Evolutionary conservation across 2,888 invertebrate species (phyloP), one percentile per base, ranked within the genome.

Genomic region (Ichneumoninae sp.): DNA sequence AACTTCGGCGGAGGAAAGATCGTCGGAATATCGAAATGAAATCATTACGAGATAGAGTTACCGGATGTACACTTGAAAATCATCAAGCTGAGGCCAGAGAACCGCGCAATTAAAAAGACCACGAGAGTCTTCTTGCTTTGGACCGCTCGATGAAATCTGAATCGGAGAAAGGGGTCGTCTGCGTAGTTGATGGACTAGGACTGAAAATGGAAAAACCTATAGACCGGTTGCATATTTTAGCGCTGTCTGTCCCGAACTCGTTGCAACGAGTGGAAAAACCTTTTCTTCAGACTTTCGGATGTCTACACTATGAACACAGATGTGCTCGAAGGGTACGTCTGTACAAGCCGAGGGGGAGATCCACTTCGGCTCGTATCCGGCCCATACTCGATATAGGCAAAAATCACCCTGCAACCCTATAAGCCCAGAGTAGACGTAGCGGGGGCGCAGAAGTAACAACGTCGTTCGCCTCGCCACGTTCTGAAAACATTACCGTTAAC

Each of bases 401-500:
- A 57, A 57, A 57, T 57, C 26, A 57, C 47, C n/a, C 13, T 65
- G 62, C 65, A 50, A 65, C 47, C 50, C 65, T 33, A 74, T 50
- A 52, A 52, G 30, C n/a, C 16, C 30, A 33, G 10, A 62, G 30
- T 62, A 30, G 65, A 62, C 71, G 40, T 44, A 33, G 7, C 68
- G 40, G 72, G 72, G 76, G 76, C 16, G 72, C 74, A 80, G 80
- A 68, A 69, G 66, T 36, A 72, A 68, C 72, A 74, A 47, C 62
- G 36, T 52, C 50, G 75, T 62, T 74, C 83, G 78, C 79, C 82
- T 30, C 62, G 44, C 75, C 84, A 83, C 85, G 85, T 86, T 83
- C 85, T 83, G 74, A 86, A 86, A 86, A 88, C 85, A 87, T 87
- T 85, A 87, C 77, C 87, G 84, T 84, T 87, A 86, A 85, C 86